Conservation (phyloP, 2,888 invertebrate genomes). For the Apamea epomidion region DNA sequence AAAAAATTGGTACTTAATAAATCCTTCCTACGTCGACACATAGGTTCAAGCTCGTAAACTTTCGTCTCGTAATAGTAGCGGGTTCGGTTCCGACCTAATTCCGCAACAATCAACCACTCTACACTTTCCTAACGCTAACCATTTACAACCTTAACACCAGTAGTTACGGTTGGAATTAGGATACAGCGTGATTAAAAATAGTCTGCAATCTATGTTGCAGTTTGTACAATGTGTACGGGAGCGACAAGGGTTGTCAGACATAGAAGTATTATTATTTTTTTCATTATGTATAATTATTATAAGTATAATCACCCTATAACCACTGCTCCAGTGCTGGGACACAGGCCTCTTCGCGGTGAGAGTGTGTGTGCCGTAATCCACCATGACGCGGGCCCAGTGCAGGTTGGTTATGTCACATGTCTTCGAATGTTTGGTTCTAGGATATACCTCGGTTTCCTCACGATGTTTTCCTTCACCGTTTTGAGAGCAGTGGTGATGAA, state of each 20-base stretch:
- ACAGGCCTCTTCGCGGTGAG: too few species aligned
- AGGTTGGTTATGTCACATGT: too few species aligned
- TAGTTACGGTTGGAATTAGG: conserved; percentile 58
- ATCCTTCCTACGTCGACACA: conserved; percentile 16
- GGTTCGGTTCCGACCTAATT: conserved; percentile 79
- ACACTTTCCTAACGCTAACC: conserved; percentile 18
- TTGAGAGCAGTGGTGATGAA: too few species aligned
- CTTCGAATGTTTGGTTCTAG: too few species aligned
- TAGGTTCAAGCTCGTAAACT: conserved; percentile 49
- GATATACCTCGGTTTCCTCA: too few species aligned
- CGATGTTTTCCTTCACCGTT: too few species aligned
- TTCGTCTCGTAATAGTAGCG: conserved; percentile 65
- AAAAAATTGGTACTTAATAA: neutral
- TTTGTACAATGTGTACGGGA: conserved; percentile 66
- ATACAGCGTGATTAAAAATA: conserved; percentile 61
- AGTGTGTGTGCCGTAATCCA: too few species aligned
- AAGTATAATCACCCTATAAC: too few species aligned
- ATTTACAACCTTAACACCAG: conserved; percentile 57
- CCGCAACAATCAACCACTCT: conserved; percentile 64
- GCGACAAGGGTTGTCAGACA: conserved; percentile 53
- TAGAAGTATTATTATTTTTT: neutral
- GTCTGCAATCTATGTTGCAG: conserved; percentile 65
- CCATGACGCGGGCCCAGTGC: too few species aligned
- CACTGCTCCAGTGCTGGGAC: too few species aligned
- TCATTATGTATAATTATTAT: too few species aligned